A percentile compares a stretch with the other conserved stretches of the same genome.
phyloP scores from a whole-genome alignment of 92 coral and sea anemone genomes.

The Scolanthus callimorphus region DNA sequence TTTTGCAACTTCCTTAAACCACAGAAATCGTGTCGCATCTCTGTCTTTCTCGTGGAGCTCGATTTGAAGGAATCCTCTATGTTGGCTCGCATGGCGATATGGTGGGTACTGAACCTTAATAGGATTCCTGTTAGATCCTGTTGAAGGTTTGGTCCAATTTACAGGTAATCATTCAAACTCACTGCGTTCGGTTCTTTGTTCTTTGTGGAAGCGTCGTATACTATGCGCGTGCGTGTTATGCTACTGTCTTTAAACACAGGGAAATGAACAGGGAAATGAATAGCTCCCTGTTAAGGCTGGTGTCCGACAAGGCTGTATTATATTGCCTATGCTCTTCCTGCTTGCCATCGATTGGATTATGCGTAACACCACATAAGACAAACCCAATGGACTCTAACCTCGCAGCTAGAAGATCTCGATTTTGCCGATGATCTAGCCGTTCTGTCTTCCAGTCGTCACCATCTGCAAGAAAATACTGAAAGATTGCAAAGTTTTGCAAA shows the following conservation, averaged over 20 bases:
- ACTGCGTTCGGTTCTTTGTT: background rate
- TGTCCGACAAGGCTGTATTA: too few relatives aligned
- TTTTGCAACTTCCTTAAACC: background rate
- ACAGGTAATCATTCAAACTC: background rate
- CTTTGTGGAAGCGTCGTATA: constrained; percentile 1
- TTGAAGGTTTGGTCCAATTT: background rate
- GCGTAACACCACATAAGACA: too few relatives aligned
- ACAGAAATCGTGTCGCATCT: background rate
- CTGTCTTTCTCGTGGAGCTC: background rate
- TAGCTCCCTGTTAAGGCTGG: too few relatives aligned
- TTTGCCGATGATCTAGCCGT: too few relatives aligned
- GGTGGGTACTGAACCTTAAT: background rate
- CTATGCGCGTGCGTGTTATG: background rate
- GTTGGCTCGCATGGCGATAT: background rate
- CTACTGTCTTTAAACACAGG: background rate
- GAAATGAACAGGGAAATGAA: background rate
- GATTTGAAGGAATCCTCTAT: background rate
- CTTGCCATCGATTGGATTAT: too few relatives aligned
- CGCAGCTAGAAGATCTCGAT: too few relatives aligned
- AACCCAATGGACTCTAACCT: too few relatives aligned
- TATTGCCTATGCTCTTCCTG: too few relatives aligned
- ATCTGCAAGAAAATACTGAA: too few relatives aligned
- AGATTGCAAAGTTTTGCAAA: too few relatives aligned
- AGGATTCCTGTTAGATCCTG: background rate
- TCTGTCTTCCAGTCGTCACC: too few relatives aligned